A percentile compares a stretch with the other conserved stretches of the same genome.
Evolutionary conservation across 2,113 vertebrate genomes (phyloP).

Genomic region (Coracopsis vasa): DNA sequence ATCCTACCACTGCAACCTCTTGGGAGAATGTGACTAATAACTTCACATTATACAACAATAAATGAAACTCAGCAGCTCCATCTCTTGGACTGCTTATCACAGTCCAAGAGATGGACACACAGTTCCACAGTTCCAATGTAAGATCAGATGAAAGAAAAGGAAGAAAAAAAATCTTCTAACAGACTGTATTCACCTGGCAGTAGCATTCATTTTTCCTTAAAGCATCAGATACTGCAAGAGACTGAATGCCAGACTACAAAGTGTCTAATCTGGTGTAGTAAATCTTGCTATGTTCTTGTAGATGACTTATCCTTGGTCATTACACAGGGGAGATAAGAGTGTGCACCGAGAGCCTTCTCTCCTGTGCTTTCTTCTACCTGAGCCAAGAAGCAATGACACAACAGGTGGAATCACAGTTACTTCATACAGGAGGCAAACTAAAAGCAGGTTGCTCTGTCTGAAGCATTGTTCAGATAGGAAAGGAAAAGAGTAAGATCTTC

Average conservation of each 20-base stretch:
- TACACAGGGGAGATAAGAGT: background rate
- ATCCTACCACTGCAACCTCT: background rate
- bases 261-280: background rate
- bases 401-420: background rate
- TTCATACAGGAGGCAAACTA: background rate
- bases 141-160: background rate
- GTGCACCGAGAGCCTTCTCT: background rate
- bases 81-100: background rate
- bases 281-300: background rate
- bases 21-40: background rate
- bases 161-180: background rate
- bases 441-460: background rate
- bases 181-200: background rate
- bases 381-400: background rate
- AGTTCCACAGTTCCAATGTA: background rate
- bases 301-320: background rate
- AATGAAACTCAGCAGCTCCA: background rate
- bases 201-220: background rate
- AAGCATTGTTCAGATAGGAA: background rate
- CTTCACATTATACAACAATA: background rate
- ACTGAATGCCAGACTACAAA: background rate
- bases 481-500: background rate
- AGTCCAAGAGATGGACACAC: background rate
- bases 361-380: background rate
- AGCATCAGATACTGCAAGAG: background rate